These are phyloP conservation scores for Psilopsiagon aymara DNA, from an alignment of 2,113 vertebrate genomes.

Conservation along the genomic window DNA sequence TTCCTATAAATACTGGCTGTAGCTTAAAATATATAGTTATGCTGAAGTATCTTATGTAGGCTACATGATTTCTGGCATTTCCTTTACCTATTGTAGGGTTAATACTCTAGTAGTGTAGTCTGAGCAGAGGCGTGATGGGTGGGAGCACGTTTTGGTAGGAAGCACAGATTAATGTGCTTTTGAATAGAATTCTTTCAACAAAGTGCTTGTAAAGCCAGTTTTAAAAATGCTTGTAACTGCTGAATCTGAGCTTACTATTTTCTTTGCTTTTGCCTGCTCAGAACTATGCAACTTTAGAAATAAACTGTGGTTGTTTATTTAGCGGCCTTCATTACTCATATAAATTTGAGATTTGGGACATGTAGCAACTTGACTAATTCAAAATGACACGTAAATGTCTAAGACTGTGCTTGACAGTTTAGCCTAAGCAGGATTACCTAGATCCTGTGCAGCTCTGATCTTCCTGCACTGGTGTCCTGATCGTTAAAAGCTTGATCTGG, in stretches of 20 bases:
- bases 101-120: background rate
- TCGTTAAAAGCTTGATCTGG: background rate
- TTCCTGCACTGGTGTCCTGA: background rate
- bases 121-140: background rate
- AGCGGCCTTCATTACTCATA: background rate
- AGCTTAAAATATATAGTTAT: background rate
- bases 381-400: background rate
- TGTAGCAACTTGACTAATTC: background rate
- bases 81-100: background rate
- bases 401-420: background rate
- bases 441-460: background rate
- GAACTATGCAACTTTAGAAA: background rate
- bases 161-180: background rate
- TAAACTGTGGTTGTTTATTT: background rate
- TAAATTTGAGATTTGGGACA: background rate
- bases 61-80: background rate
- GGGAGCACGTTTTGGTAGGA: background rate
- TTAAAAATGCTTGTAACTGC: background rate
- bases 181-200: background rate
- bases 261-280: background rate
- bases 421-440: background rate
- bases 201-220: background rate
- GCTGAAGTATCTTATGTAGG: background rate
- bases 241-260: background rate
- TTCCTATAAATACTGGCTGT: background rate